Percentiles rank a stretch among this genome's conserved stretches.
Conservation (phyloP, 2,113 vertebrate genomes). For the Rattus rattus region DNA sequence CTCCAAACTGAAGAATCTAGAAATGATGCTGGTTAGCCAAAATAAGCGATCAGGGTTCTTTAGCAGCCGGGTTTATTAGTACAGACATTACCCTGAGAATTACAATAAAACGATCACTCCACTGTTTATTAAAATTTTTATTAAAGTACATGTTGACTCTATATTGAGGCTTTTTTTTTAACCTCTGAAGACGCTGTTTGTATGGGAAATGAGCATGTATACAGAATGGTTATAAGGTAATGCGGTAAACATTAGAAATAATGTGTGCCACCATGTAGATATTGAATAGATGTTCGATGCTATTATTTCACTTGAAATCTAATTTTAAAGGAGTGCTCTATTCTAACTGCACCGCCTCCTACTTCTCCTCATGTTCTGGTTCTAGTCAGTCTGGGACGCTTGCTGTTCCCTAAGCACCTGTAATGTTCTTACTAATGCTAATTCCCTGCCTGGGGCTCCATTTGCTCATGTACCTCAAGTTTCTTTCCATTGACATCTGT, state of each 20-base stretch:
- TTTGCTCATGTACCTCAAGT: not conserved
- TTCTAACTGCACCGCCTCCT: not conserved
- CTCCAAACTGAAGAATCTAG: not conserved
- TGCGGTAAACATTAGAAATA: not conserved
- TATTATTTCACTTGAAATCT: slow-evolving; percentile 26
- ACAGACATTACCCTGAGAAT: slow-evolving; percentile 34
- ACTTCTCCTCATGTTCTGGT: not conserved
- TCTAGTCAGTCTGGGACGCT: not conserved
- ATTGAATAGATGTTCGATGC: not conserved
- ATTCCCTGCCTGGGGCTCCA: not conserved
- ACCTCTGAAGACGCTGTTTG: slow-evolving; percentile 44
- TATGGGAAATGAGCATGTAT: slow-evolving; percentile 21
- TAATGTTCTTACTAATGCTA: not conserved
- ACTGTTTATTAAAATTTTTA: slow-evolving; percentile 41
- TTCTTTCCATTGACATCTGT: not conserved
- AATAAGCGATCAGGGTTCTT: not conserved
- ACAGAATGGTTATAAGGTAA: not conserved
- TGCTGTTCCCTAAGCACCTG: not conserved
- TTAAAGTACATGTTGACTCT: slow-evolving; percentile 10
- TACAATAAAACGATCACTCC: not conserved
- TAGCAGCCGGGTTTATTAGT: not conserved
- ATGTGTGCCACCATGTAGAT: not conserved
- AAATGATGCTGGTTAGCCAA: not conserved
- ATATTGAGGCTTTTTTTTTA: not conserved
- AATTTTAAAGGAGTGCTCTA: slow-evolving; percentile 40